phyloP scores from a whole-genome alignment of 2,113 vertebrate genomes.

The Hippocampus guttulatus region DNA sequence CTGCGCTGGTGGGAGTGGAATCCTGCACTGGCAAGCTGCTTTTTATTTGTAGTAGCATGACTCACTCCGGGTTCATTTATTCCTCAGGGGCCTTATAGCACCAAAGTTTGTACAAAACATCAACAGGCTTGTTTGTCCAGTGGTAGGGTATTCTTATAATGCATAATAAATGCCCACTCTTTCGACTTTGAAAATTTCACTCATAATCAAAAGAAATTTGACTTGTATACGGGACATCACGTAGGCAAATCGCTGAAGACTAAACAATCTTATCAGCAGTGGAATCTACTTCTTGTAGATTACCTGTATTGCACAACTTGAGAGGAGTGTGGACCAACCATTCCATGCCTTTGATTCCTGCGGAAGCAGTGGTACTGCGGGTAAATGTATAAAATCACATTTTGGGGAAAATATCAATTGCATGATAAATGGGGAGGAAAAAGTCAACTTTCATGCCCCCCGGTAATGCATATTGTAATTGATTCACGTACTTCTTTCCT shows the following conservation, averaged over 20 bases:
- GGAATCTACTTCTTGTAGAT: conserved; percentile 8
- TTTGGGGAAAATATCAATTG: not conserved
- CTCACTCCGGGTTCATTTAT: conserved; percentile 34
- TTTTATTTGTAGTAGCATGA: conserved; percentile 33
- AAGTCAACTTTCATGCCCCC: not conserved
- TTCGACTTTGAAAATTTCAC: not conserved
- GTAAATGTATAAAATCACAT: not conserved
- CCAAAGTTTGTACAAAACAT: conserved; percentile 1
- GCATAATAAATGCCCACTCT: not conserved
- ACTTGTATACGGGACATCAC: not conserved
- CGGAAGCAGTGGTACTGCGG: not conserved
- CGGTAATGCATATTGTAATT: not conserved
- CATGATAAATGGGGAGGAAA: not conserved
- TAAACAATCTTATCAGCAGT: conserved; percentile 28
- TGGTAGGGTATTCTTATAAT: not conserved
- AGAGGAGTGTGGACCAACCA: conserved; percentile 3
- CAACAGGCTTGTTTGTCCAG: not conserved
- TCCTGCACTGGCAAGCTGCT: conserved; percentile 13
- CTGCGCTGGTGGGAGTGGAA: conserved; percentile 20
- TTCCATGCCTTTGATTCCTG: not conserved
- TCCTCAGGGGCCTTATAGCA: conserved; percentile 9
- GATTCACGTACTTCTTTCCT: conserved; percentile 5
- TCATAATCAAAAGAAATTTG: not conserved
- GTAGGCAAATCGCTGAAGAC: conserved; percentile 1
- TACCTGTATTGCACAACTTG: conserved; percentile 8